Conservation (phyloP, 2,113 vertebrate genomes). For the Trachemys scripta region DNA sequence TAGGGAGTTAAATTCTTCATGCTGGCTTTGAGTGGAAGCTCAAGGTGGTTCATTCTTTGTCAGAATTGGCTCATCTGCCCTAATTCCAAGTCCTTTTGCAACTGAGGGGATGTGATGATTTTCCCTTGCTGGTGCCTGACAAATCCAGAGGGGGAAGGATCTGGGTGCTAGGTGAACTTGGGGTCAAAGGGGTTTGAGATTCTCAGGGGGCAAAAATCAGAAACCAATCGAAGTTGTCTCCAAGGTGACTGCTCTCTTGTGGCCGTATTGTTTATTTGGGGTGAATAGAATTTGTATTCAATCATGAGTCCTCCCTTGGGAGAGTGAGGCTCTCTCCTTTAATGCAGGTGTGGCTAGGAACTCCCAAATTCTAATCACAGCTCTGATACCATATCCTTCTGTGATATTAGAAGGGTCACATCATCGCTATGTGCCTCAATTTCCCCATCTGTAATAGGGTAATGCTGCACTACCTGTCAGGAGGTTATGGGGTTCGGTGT, state of each 20-base stretch:
- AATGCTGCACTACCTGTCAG: constrained; percentile 32
- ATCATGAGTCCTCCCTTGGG: background rate
- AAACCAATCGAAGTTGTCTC: background rate
- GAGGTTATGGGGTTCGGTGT: background rate
- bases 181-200: background rate
- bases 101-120: background rate
- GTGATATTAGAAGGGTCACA: accelerated
- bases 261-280: background rate
- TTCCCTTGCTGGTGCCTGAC: background rate
- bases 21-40: background rate
- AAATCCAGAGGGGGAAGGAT: background rate
- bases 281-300: background rate
- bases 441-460: background rate
- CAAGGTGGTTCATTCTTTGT: background rate
- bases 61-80: background rate
- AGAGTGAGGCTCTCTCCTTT: background rate
- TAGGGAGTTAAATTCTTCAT: background rate
- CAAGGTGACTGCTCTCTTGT: background rate
- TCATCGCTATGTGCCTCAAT: background rate
- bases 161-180: background rate
- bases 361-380: background rate
- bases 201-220: background rate
- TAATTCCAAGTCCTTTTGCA: background rate
- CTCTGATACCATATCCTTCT: background rate
- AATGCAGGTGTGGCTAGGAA: background rate